These are phyloP conservation scores for Hesperophylax magnus DNA, from an alignment of 1,140 invertebrate species.

Conservation along the genomic window DNA sequence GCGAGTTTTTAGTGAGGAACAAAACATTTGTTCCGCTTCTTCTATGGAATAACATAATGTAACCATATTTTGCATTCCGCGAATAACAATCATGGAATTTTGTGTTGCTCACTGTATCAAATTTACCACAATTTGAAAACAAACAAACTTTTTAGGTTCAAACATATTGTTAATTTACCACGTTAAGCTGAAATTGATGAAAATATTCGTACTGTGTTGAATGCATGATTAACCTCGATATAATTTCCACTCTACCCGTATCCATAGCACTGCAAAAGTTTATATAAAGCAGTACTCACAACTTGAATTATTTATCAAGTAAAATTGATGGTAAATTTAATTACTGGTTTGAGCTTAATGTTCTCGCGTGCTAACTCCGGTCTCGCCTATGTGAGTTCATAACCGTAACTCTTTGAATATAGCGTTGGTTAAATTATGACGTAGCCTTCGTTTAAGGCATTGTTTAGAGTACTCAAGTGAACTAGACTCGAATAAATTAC, in stretches of 20 bases:
- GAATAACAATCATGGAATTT: no score
- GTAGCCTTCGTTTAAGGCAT: not conserved
- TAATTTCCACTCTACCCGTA: not conserved
- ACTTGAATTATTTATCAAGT: constrained; percentile 45
- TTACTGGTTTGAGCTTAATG: constrained; percentile 43
- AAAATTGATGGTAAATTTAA: constrained; percentile 48
- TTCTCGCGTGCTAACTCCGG: constrained; percentile 34
- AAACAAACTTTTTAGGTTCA: no score
- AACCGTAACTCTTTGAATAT: not conserved
- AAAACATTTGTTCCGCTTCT: no score
- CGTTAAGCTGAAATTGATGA: no score
- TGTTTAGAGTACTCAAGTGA: constrained; percentile 4
- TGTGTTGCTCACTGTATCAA: no score
- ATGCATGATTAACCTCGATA: not conserved
- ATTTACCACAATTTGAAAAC: no score
- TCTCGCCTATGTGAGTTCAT: constrained; percentile 14
- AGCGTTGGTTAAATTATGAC: constrained; percentile 20
- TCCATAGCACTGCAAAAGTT: constrained; percentile 4
- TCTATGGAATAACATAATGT: no score
- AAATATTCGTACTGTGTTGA: not conserved
- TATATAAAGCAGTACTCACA: constrained; percentile 10
- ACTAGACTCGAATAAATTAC: not conserved
- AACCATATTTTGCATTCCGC: no score
- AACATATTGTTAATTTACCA: no score
- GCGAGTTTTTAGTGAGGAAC: no score